Evolutionary conservation across 2,888 invertebrate species (phyloP).

Genomic region (Alviniconcha strummeri): DNA sequence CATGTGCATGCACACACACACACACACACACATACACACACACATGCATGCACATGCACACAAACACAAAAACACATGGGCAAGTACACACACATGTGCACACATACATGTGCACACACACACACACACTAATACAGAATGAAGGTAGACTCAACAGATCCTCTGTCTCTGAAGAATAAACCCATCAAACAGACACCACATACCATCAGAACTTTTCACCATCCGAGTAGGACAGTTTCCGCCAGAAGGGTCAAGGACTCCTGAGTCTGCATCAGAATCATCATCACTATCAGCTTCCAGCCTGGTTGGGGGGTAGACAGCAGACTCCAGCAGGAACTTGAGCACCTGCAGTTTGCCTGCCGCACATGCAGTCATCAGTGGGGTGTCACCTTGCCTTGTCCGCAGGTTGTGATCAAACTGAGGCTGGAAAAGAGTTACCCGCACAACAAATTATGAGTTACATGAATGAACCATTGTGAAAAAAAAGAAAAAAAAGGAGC

Average conservation of each 20-base stretch:
- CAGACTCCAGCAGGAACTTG: slow-evolving; percentile 62
- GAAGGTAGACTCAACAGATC: too few relatives aligned
- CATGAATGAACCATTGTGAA: too few relatives aligned
- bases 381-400: slow-evolving; percentile 62
- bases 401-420: slow-evolving; percentile 69
- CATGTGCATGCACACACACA: background rate
- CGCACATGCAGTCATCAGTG: slow-evolving; percentile 65
- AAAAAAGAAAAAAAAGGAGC: too few relatives aligned
- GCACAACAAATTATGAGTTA: too few relatives aligned
- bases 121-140: background rate
- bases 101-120: background rate
- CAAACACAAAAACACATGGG: background rate
- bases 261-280: slow-evolving; percentile 60
- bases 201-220: slow-evolving; percentile 23
- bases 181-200: background rate
- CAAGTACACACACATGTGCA: background rate
- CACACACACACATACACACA: slow-evolving; percentile 8
- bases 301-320: slow-evolving; percentile 56
- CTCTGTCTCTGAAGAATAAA: too few relatives aligned
- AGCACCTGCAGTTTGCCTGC: slow-evolving; percentile 53
- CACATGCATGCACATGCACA: background rate
- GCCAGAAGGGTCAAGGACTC: slow-evolving; percentile 47
- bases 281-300: slow-evolving; percentile 43
- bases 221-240: background rate
- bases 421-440: slow-evolving; percentile 51